Evolutionary conservation across 2,113 vertebrate genomes (phyloP).

Genomic region (Zosterops japonicus): DNA sequence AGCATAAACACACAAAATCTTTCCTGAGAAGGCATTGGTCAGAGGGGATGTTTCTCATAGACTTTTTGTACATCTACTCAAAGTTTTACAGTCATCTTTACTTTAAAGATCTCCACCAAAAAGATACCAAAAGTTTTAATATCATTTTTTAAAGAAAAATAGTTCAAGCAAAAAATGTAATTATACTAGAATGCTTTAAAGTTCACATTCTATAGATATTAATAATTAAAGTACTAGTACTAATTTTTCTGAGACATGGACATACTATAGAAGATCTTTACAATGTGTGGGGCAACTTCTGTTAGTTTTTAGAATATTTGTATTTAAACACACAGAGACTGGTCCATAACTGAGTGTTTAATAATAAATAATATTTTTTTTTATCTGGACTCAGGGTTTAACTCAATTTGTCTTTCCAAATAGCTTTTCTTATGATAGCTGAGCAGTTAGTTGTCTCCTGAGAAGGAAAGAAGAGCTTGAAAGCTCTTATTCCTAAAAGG

Average conservation of each 20-base stretch:
- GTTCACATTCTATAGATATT: not conserved
- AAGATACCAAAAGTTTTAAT: not conserved
- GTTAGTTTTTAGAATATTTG: not conserved
- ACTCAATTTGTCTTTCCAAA: not conserved
- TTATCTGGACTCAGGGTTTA: not conserved
- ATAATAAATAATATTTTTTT: not conserved
- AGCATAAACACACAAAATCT: not conserved
- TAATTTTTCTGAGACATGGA: not conserved
- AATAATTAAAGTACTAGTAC: not conserved
- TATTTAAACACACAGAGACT: not conserved
- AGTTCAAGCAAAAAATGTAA: not conserved
- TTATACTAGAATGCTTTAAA: not conserved
- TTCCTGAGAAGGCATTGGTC: not conserved
- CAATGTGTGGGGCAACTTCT: not conserved
- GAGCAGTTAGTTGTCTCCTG: not conserved
- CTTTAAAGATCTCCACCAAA: not conserved
- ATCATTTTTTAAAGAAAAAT: not conserved
- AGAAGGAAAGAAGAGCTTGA: not conserved
- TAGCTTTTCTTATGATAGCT: not conserved
- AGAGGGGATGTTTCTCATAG: not conserved
- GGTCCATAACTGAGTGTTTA: not conserved
- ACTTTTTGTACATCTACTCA: not conserved
- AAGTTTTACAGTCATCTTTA: not conserved
- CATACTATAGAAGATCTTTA: not conserved
- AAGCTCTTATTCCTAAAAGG: not conserved